phyloP scores from a whole-genome alignment of 2,888 invertebrate genomes.

The Amphipyra berbera region DNA sequence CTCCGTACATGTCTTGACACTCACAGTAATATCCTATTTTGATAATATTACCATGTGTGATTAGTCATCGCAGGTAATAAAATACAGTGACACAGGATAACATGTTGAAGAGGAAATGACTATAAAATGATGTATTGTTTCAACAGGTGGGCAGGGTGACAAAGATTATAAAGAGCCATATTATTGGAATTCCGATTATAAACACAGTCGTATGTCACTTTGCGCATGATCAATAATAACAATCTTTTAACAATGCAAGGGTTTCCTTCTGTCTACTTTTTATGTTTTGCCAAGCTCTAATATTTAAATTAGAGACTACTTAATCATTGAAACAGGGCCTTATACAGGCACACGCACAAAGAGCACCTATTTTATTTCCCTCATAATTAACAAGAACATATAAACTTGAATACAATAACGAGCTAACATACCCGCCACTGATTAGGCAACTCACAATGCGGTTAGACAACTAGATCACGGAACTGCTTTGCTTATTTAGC shows the following conservation, averaged over 20 bases:
- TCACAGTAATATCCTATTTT: constrained; percentile 71
- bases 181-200: constrained; percentile 26
- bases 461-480: constrained; percentile 76
- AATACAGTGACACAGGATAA: constrained; percentile 28
- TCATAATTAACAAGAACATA: neutral
- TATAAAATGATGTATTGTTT: constrained; percentile 8
- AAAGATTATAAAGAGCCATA: constrained; percentile 1
- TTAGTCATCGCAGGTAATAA: constrained; percentile 41
- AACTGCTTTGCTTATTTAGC: constrained; percentile 70
- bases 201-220: constrained; percentile 7
- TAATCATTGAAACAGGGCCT: too few relatives aligned
- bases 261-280: too few relatives aligned
- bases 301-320: too few relatives aligned
- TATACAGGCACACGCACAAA: too few relatives aligned
- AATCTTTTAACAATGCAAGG: too few relatives aligned
- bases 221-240: constrained; percentile 6
- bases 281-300: too few relatives aligned
- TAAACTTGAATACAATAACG: constrained; percentile 23
- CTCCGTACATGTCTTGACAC: constrained; percentile 81
- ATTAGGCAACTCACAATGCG: constrained; percentile 57
- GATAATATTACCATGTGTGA: constrained; percentile 62
- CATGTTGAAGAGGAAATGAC: constrained; percentile 30
- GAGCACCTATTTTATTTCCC: too few relatives aligned
- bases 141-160: constrained; percentile 34
- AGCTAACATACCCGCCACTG: constrained; percentile 18